Conservation (phyloP, 2,888 invertebrate species). For the Schrankia costaestrigalis region DNA sequence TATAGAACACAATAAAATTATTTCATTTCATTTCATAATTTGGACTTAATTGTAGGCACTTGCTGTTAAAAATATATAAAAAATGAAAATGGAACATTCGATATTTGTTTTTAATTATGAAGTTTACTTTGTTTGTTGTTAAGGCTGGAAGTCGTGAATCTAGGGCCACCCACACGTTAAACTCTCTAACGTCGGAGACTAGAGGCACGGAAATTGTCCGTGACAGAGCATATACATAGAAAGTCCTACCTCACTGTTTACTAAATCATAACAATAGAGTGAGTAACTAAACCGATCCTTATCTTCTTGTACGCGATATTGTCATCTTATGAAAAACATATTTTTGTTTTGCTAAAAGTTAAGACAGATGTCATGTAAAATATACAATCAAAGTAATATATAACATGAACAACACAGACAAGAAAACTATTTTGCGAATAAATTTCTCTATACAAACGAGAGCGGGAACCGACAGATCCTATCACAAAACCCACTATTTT, state of each 20-base stretch:
- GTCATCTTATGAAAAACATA: slow-evolving; percentile 24
- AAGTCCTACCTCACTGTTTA: slow-evolving; percentile 14
- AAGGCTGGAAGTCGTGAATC: slow-evolving; percentile 37
- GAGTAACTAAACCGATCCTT: slow-evolving; percentile 11
- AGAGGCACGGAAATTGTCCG: slow-evolving; percentile 29
- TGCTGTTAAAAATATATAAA: no score
- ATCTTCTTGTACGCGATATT: slow-evolving; percentile 20
- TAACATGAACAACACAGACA: slow-evolving; percentile 54
- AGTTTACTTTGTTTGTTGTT: slow-evolving; percentile 12
- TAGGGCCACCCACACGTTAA: slow-evolving; percentile 42
- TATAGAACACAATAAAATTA: no score
- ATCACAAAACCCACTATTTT: slow-evolving; percentile 76
- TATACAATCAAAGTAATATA: slow-evolving; percentile 28
- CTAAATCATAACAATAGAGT: slow-evolving; percentile 13
- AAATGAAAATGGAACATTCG: no score
- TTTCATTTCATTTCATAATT: no score
- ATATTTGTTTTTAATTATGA: slow-evolving; percentile 11
- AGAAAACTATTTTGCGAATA: slow-evolving; percentile 67
- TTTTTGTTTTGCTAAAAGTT: slow-evolving; percentile 10
- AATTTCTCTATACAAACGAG: slow-evolving; percentile 51
- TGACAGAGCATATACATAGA: slow-evolving; percentile 28
- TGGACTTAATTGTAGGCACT: no score
- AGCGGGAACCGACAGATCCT: slow-evolving; percentile 63
- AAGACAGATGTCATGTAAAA: slow-evolving; percentile 10
- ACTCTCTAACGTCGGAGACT: slow-evolving; percentile 16